Base-by-base conservation (phyloP, 1,140 invertebrate genomes). In the Drosophila asahinai region DNA sequence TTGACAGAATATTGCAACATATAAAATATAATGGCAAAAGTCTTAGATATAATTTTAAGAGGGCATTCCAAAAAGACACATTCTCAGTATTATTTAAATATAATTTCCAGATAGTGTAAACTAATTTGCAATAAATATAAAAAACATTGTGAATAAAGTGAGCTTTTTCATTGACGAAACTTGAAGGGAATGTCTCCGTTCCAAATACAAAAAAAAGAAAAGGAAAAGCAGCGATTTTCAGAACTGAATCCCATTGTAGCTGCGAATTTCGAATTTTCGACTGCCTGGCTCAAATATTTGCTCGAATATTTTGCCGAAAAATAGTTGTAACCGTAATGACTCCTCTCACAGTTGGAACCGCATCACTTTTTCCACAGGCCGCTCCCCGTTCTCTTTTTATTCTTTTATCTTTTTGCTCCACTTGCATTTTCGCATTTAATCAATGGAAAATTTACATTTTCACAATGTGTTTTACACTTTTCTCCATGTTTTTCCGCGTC, bases 391-490 rank as follows among this genome's bases (percentile, higher is more conserved):
- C 54, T 40, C 14, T 57, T 40, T 40, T 40, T 40, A 40, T 55
- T 40, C 38, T n/a, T 57, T 25, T 19, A 19, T 40, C 54, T 25
- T 58, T 47, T 54, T 62, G 45, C n/a, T 43, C 25, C 57, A 73
- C 68, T 76, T 76, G 59, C 73, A 45, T 73, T 83, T 73, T 80
- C 55, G 59, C 80, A 66, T 80, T 80, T 87, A 86, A 87, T 86
- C 83, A 87, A 80, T 83, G 63, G 82, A 60, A 83, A 80, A 80
- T 80, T 82, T 73, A 73, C 83, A 86, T 86, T 87, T 86, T 87
- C 76, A 47, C 83, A 86, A 86, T 86, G 83, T 80, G 80, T 87
- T 86, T 82, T 87, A 87, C 83, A 86, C 61, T 86, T 87, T 83
- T 87, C 76, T 51, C 33, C 68, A 74, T 81, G 78, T 77, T 72